A percentile compares a stretch with the other conserved stretches of the same genome.
Evolutionary conservation across 2,113 vertebrate genomes (phyloP).

Genomic region (Calonectris borealis): DNA sequence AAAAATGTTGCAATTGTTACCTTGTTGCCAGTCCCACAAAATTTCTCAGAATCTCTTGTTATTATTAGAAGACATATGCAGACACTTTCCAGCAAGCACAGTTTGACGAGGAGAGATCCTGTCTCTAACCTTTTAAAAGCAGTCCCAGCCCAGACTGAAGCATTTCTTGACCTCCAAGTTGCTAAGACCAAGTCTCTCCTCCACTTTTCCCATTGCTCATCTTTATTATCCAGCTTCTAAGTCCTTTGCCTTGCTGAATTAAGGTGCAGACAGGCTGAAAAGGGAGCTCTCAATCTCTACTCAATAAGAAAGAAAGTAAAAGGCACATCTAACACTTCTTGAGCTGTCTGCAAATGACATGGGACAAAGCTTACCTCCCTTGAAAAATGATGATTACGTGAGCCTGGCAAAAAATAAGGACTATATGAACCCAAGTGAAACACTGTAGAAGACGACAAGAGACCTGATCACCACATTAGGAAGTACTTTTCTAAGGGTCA

Average conservation of each 20-base stretch:
- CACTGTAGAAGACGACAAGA: not conserved
- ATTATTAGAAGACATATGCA: not conserved
- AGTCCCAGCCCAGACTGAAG: not conserved
- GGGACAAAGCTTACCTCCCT: not conserved
- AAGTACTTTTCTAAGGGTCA: not conserved
- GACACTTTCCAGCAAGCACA: not conserved
- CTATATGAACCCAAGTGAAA: not conserved
- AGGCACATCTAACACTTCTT: not conserved
- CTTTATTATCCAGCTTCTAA: not conserved
- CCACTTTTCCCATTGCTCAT: not conserved
- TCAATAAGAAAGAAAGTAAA: not conserved
- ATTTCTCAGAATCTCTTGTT: not conserved
- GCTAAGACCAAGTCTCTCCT: not conserved
- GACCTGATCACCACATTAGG: not conserved
- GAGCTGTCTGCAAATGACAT: not conserved
- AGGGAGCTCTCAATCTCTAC: conserved; percentile 33
- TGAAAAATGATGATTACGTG: not conserved
- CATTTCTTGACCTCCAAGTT: not conserved
- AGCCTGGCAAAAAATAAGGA: not conserved
- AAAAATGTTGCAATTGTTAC: not conserved
- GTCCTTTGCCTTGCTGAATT: not conserved
- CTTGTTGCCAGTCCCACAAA: not conserved
- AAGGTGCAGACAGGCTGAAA: conserved; percentile 13
- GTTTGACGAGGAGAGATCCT: not conserved
- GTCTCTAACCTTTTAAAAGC: not conserved